These are phyloP conservation scores for Chirona hameri DNA, from an alignment of 2,888 invertebrate species.

Conservation along the genomic window DNA sequence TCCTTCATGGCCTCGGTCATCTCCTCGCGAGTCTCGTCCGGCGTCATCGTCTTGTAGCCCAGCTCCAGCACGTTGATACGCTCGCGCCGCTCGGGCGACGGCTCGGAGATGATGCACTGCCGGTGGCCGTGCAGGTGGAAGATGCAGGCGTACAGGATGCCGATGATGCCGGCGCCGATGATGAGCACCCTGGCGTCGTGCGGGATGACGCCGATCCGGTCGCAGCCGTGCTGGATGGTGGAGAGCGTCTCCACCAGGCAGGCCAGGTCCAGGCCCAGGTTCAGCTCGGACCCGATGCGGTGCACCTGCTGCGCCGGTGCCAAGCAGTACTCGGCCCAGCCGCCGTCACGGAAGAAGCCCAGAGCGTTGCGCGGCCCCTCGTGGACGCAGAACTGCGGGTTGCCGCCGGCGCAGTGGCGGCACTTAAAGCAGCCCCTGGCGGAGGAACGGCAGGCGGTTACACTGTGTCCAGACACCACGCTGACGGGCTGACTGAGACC, in stretches of 20 bases:
- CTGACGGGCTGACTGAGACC: too few species aligned
- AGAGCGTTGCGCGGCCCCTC: slow-evolving; percentile 62
- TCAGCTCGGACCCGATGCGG: slow-evolving; percentile 55
- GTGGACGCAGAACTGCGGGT: slow-evolving; percentile 60
- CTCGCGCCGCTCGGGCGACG: slow-evolving; percentile 51
- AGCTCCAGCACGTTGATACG: slow-evolving; percentile 47
- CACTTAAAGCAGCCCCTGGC: slow-evolving; percentile 61
- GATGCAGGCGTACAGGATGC: slow-evolving; percentile 62
- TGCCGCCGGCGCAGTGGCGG: slow-evolving; percentile 58
- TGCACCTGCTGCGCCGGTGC: slow-evolving; percentile 61
- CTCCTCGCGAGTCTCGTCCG: slow-evolving; percentile 11
- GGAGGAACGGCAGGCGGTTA: slow-evolving; percentile 28
- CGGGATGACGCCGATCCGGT: slow-evolving; percentile 58
- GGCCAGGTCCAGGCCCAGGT: slow-evolving; percentile 51
- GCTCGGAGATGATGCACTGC: slow-evolving; percentile 65
- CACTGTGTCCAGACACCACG: too few species aligned
- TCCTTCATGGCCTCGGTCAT: background rate
- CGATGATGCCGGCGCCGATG: slow-evolving; percentile 69
- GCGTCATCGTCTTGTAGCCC: slow-evolving; percentile 27
- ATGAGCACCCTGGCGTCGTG: slow-evolving; percentile 62
- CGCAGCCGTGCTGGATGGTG: slow-evolving; percentile 66
- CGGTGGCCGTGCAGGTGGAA: slow-evolving; percentile 66
- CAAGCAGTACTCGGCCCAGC: slow-evolving; percentile 63
- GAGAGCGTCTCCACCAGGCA: slow-evolving; percentile 67
- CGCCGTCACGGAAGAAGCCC: slow-evolving; percentile 63